Percentiles rank a stretch among this genome's conserved stretches.
phyloP scores from a whole-genome alignment of 2,113 vertebrate genomes.

The Leucopternis melanops region DNA sequence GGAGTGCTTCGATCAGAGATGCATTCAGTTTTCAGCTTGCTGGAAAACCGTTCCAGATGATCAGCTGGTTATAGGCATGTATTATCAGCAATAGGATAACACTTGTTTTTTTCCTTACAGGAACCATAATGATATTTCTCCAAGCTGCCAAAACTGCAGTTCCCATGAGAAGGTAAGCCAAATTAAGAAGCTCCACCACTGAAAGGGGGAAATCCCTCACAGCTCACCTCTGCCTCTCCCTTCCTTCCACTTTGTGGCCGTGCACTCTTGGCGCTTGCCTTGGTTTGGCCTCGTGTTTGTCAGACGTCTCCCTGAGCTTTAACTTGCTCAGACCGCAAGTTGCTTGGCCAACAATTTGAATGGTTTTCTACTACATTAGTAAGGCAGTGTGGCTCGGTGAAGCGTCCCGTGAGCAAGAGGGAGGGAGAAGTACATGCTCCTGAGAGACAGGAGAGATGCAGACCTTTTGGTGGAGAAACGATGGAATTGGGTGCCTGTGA shows the following conservation, averaged over 20 bases:
- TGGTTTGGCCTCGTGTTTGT: not conserved
- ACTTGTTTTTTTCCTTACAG: not conserved
- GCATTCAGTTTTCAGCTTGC: not conserved
- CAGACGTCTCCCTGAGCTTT: not conserved
- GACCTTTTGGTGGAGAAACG: not conserved
- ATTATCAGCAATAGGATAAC: not conserved
- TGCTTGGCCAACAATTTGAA: not conserved
- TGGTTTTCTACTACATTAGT: not conserved
- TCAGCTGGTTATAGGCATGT: not conserved
- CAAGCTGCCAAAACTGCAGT: not conserved
- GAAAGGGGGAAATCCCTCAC: not conserved
- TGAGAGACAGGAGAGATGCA: not conserved
- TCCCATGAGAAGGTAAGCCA: not conserved
- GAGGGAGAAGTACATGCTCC: not conserved
- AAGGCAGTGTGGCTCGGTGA: not conserved
- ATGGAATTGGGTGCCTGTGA: not conserved
- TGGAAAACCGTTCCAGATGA: not conserved
- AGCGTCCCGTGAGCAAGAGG: not conserved
- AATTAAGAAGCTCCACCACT: not conserved
- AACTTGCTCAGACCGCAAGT: not conserved
- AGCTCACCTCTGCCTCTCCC: not conserved
- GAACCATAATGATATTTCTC: not conserved
- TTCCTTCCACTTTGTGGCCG: not conserved
- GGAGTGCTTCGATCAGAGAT: not conserved
- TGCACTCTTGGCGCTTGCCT: rapidly evolving